Base-by-base conservation (phyloP, 2,113 vertebrate species). In the Athene noctua region DNA sequence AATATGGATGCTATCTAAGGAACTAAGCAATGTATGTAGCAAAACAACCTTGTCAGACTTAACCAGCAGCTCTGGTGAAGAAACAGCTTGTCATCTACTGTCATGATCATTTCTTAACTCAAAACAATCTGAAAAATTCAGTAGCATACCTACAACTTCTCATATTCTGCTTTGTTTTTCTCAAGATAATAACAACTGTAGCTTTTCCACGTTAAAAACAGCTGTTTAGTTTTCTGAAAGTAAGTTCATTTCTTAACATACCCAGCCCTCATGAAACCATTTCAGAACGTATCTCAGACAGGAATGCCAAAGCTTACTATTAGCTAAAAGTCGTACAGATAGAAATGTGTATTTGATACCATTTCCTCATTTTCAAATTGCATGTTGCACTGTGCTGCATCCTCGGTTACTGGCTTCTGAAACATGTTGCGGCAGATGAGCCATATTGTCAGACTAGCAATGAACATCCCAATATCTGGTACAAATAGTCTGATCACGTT, bases 391-490 rank as follows among this genome's bases (percentile, higher is more conserved):
- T 99, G 99, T 3, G 98, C 99, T 97, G 99, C 98, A 38, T 99
- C 99, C 92, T 99, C 99, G 1, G 97, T 96, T 32, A 97, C 77
- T 49, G 99, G 98, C 96, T 99, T 99, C 97, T 98, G 99, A 74
- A 99, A 98, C 91, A 99, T 97, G 91, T 98, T 99, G 96, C 99
- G 98, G 96, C 99, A 99, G 97, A 99, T 65, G 59, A 99, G 98
- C 99, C 99, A 99, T 95, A 98, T 98, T 73, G 98, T 96, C 97
- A 99, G 94, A 61, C 99, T 98, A 12, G 98, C 98, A 86, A 99
- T 92, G 96, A 99, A 99, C 99, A 99, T 99, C 88, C 99, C 99
- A 13, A 99, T 99, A 90, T 99, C 99, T 16, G 99, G 99, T 82
- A 99, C 97, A 96, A 99, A 99, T 62, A 99, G 98, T 38, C 99